Percentiles rank a stretch among this genome's conserved stretches.
Evolutionary conservation across 2,888 invertebrate species (phyloP).

Genomic region (Eristalinus sepulchralis): DNA sequence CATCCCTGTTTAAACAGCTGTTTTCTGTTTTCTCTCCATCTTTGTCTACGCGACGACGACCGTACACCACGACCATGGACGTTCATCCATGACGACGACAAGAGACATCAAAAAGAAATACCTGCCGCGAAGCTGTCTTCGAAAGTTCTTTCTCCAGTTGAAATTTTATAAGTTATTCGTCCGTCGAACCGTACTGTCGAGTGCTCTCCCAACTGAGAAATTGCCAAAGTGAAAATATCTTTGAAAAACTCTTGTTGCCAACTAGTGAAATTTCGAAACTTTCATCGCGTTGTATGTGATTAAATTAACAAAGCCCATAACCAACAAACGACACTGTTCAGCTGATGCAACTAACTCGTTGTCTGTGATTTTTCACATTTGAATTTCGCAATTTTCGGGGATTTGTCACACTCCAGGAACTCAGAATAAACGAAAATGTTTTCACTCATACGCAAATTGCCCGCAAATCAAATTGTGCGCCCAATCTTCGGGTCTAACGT

Average conservation of each 20-base stretch:
- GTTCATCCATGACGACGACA: too few species aligned
- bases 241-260: background rate
- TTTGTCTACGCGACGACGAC: conserved; percentile 46
- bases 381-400: background rate
- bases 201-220: background rate
- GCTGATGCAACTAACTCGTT: background rate
- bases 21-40: conserved; percentile 5
- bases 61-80: too few species aligned
- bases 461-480: conserved; percentile 61
- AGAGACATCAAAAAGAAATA: background rate
- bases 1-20: conserved; percentile 46
- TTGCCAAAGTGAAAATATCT: background rate
- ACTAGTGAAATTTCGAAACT: conserved; percentile 29
- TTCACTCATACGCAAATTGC: conserved; percentile 74
- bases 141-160: conserved; percentile 22
- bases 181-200: conserved; percentile 7
- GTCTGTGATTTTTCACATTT: background rate
- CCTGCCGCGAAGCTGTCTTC: conserved; percentile 20
- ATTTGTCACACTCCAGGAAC: background rate
- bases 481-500: conserved; percentile 35
- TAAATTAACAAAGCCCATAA: background rate
- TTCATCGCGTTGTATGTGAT: conserved; percentile 20
- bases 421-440: conserved; percentile 73
- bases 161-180: conserved; percentile 48
- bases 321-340: background rate